Conservation (phyloP, 2,113 vertebrate genomes). For the Cervus canadensis region DNA sequence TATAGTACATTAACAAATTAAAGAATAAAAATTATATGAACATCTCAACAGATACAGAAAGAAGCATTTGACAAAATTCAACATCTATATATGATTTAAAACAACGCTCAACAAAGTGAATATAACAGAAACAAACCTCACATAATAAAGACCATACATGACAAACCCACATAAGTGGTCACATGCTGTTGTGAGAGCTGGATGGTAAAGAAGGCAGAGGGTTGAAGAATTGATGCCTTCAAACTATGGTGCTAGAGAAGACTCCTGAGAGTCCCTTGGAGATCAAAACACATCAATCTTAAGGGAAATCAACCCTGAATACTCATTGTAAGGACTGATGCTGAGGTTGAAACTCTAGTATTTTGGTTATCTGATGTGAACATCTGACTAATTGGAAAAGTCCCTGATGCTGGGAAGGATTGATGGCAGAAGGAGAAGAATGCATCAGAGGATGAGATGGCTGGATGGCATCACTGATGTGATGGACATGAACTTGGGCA, state of each 20-base stretch:
- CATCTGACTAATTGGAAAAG: not conserved
- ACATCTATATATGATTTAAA: not conserved
- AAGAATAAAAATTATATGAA: not conserved
- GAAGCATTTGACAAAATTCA: not conserved
- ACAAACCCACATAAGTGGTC: not conserved
- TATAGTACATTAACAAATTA: not conserved
- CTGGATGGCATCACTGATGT: not conserved
- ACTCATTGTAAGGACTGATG: not conserved
- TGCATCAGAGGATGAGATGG: not conserved
- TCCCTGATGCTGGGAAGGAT: not conserved
- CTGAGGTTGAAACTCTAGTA: not conserved
- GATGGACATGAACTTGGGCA: not conserved
- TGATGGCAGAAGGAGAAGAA: not conserved
- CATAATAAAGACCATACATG: not conserved
- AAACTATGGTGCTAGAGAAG: not conserved
- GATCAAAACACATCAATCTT: not conserved
- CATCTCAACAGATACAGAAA: not conserved
- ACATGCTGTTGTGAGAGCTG: not conserved
- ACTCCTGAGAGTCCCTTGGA: not conserved
- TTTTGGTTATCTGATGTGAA: not conserved
- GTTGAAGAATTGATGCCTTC: not conserved
- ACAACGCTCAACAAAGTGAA: not conserved
- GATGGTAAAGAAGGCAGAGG: not conserved
- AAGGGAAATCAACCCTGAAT: not conserved
- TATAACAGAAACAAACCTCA: not conserved